Evolutionary conservation across 2,888 invertebrate species (phyloP).

Genomic region (Apodemia zela): DNA sequence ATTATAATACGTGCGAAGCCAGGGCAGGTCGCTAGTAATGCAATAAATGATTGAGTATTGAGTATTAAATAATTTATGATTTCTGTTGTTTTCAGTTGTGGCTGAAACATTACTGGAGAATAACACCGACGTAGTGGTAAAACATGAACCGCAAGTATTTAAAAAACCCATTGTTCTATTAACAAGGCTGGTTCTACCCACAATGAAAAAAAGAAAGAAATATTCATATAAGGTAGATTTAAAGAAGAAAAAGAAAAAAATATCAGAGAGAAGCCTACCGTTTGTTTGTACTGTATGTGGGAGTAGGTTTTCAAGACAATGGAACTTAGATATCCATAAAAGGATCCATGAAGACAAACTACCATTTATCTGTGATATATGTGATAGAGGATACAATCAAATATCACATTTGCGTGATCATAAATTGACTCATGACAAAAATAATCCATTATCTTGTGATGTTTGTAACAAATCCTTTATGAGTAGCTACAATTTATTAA

Average conservation of each 20-base stretch:
- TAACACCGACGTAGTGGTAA: background rate
- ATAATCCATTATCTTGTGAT: background rate
- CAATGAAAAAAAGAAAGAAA: background rate
- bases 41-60: no score
- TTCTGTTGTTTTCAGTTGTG: background rate
- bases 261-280: background rate
- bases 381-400: background rate
- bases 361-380: background rate
- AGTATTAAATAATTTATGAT: background rate
- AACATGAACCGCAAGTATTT: background rate
- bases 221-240: background rate
- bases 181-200: background rate
- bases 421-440: background rate
- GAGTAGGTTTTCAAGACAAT: background rate
- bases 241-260: background rate
- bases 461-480: background rate
- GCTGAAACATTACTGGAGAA: background rate
- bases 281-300: background rate
- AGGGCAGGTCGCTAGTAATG: no score
- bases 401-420: background rate
- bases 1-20: no score
- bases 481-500: background rate
- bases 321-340: slow-evolving; percentile 5
- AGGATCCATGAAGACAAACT: background rate
- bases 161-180: background rate